Evolutionary conservation across 2,113 vertebrate species (phyloP).

Genomic region (Spea bombifrons): DNA sequence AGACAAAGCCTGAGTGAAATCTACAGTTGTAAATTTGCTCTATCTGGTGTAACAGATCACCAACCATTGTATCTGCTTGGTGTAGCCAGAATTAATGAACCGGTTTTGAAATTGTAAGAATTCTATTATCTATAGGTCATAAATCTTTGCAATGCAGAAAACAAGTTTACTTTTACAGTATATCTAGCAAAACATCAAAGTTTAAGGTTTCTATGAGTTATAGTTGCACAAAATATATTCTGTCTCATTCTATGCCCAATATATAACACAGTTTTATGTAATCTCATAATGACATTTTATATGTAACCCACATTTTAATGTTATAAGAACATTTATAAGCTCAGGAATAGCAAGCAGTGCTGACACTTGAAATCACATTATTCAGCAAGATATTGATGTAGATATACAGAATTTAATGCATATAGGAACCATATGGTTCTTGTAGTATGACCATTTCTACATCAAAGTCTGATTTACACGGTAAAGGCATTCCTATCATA

Average conservation of each 20-base stretch:
- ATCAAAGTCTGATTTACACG: no score
- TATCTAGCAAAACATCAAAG: slow-evolving; percentile 23
- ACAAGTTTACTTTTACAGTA: slow-evolving; percentile 29
- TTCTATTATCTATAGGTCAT: slow-evolving; percentile 43
- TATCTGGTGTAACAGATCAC: slow-evolving; percentile 40
- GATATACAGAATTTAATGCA: no score
- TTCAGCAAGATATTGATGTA: no score
- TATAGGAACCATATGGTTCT: no score
- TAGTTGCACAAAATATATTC: slow-evolving; percentile 8
- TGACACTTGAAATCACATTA: no score
- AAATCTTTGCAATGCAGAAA: slow-evolving; percentile 27
- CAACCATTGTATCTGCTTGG: slow-evolving; percentile 35
- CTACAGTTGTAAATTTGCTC: slow-evolving; percentile 37
- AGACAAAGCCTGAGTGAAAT: slow-evolving; percentile 37
- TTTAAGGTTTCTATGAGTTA: slow-evolving; percentile 11
- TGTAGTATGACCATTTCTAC: no score
- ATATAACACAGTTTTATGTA: not conserved
- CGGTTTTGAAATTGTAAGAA: slow-evolving; percentile 45
- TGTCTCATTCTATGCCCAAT: not conserved
- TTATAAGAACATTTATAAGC: no score
- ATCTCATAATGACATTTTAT: not conserved
- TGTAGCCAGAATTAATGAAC: slow-evolving; percentile 40
- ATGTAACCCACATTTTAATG: not conserved
- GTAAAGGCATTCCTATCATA: no score
- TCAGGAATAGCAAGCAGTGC: no score